These are phyloP conservation scores for Chelonus insularis DNA, from an alignment of 1,140 invertebrate species.

Conservation along the genomic window DNA sequence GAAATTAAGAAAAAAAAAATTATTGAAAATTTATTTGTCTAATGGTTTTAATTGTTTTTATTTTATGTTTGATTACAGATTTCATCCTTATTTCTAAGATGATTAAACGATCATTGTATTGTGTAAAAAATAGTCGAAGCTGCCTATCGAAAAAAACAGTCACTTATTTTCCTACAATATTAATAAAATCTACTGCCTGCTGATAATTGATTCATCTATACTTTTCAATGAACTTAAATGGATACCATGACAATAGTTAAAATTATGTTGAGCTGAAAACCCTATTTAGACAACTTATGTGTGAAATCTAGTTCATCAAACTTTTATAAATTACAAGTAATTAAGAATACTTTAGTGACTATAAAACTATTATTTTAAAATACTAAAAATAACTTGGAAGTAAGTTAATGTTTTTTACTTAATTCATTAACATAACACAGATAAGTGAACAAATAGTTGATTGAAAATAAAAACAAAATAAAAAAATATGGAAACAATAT, in stretches of 20 bases:
- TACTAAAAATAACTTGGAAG: not conserved
- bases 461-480: too few species aligned
- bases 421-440: too few species aligned
- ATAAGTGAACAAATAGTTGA: too few species aligned
- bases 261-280: slow-evolving; percentile 33
- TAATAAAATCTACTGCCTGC: slow-evolving; percentile 47
- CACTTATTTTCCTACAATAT: slow-evolving; percentile 18
- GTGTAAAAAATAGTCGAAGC: slow-evolving; percentile 8
- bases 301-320: not conserved
- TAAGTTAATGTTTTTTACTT: too few species aligned
- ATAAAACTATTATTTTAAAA: not conserved
- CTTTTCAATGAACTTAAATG: slow-evolving; percentile 39
- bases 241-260: slow-evolving; percentile 47
- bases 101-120: not conserved
- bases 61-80: too few species aligned
- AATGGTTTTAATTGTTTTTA: too few species aligned
- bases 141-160: slow-evolving; percentile 11
- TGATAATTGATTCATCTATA: slow-evolving; percentile 43
- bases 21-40: too few species aligned
- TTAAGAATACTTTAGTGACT: not conserved
- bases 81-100: too few species aligned
- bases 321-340: slow-evolving; percentile 1
- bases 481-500: too few species aligned
- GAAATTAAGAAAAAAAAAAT: too few species aligned
- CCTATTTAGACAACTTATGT: not conserved